Base-by-base conservation (phyloP, 92 coral and sea anemone species). In the Umimayanthus kanabou region DNA sequence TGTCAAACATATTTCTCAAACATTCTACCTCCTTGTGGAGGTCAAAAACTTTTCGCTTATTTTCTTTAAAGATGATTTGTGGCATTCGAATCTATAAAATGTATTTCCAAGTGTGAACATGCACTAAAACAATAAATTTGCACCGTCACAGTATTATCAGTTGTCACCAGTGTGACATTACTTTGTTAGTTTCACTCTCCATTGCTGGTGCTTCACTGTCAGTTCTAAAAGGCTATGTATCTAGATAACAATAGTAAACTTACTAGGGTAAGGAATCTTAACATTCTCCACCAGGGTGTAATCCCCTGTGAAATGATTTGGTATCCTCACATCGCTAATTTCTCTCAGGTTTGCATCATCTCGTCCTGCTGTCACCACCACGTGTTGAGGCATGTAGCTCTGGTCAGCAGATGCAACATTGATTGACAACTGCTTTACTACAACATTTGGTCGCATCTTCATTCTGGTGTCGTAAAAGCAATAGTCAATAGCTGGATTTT, bases 371-470 rank as follows among this genome's bases (percentile, higher is more conserved):
- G 96, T 86, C 30, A 97, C 95, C 29, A 97, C 99, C 58, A 97
- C 92, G 64, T 94, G 99, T 29, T 97, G 99, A 5, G 99, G 99
- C 99, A 97, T 97, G 93, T 97, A 97, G 72, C 99, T 97, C 90
- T 97, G 99, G 47, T 95, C 99, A 64, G 99, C 96, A 3, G 99
- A 95, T 6, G 98, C 98, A 47, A 97, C 97, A 88, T 95, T 92
- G 88, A 97, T 94, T 85, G 98, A 95, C 81, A 97, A 88, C 94
- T 95, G 98, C 82, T 97, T 97, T 28, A 97, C 78, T 4, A 97
- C 99, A 76, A 97, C 99, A 92, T 97, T 97, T 33, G 98, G 98
- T 39, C 99, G 93, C 98, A 97, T 97, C 85, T 96, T 88, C 79
- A 97, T 77, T 73, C 99, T 97, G 89, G 75, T 42, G 40, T 47